phyloP scores from a whole-genome alignment of 2,888 invertebrate species.

The Willowsia nigromaculata region DNA sequence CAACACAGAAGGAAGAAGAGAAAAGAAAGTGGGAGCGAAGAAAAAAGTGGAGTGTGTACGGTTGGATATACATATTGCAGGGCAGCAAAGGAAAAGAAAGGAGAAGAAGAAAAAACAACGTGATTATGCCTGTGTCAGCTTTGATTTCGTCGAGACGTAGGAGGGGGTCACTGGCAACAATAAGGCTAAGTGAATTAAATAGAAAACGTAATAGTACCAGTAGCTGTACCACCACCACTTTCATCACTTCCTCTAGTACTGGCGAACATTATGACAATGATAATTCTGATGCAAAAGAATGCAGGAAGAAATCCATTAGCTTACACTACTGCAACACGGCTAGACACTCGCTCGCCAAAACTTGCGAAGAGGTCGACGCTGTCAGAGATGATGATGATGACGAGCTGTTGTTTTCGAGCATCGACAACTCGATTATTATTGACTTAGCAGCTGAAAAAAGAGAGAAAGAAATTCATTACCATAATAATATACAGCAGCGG shows the following conservation, averaged over 20 bases:
- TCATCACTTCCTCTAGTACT: background rate
- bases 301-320: slow-evolving; percentile 54
- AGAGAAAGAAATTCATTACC: background rate
- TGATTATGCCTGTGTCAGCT: slow-evolving; percentile 65
- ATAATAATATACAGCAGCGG: slow-evolving; percentile 9
- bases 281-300: slow-evolving; percentile 31
- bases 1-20: background rate
- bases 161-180: slow-evolving; percentile 49
- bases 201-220: slow-evolving; percentile 5
- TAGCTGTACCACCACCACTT: background rate
- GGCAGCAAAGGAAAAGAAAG: background rate
- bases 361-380: slow-evolving; percentile 4
- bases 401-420: background rate
- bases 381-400: background rate
- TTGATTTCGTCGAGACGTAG: slow-evolving; percentile 53
- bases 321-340: background rate
- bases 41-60: background rate
- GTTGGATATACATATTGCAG: background rate
- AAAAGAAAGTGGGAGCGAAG: background rate
- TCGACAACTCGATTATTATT: slow-evolving; percentile 38
- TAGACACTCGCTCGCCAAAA: background rate
- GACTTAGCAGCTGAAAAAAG: slow-evolving; percentile 20
- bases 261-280: background rate
- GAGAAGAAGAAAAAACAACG: slow-evolving; percentile 39
- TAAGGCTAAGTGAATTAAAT: slow-evolving; percentile 46